Conservation (phyloP, 1,140 invertebrate genomes). For the Luehdorfia chinensis region DNA sequence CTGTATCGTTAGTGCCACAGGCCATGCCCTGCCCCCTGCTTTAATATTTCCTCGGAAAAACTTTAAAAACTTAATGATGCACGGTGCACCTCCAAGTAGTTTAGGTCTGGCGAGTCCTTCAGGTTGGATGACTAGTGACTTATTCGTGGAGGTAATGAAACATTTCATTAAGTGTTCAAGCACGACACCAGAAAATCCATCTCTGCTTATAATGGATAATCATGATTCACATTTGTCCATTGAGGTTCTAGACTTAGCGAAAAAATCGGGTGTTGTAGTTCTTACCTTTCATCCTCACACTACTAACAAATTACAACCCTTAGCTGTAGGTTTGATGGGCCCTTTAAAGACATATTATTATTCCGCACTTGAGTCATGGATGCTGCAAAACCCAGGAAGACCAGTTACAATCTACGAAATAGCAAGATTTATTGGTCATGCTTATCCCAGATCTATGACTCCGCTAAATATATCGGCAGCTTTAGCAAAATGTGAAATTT, state of each 20-base stretch:
- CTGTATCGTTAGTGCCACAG: slow-evolving; percentile 55
- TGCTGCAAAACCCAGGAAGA: slow-evolving; percentile 2
- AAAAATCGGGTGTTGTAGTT: slow-evolving; percentile 38
- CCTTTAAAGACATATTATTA: not conserved
- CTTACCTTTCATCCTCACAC: slow-evolving; percentile 35
- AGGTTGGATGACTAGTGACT: too few species aligned
- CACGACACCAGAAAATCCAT: too few species aligned
- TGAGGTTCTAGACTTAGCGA: too few species aligned
- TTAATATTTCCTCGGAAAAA: slow-evolving; percentile 65
- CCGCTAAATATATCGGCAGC: slow-evolving; percentile 1
- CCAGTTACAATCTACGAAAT: slow-evolving; percentile 1
- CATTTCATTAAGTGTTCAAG: too few species aligned
- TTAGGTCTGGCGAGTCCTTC: too few species aligned
- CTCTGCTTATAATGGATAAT: slow-evolving; percentile 29
- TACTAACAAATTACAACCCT: slow-evolving; percentile 10
- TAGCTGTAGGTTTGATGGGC: slow-evolving; percentile 1
- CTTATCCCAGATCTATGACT: slow-evolving; percentile 7
- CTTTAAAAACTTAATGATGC: slow-evolving; percentile 44
- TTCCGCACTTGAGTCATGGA: slow-evolving; percentile 7
- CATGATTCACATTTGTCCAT: slow-evolving; percentile 34
- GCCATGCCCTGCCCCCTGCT: too few species aligned
- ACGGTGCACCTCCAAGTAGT: slow-evolving; percentile 26
- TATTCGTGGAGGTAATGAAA: too few species aligned
- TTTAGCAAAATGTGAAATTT: slow-evolving; percentile 15
- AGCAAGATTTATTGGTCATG: not conserved